Conservation (phyloP, 37 sponge, comb jelly and placozoan species). For the Chondrosia reniformis region DNA sequence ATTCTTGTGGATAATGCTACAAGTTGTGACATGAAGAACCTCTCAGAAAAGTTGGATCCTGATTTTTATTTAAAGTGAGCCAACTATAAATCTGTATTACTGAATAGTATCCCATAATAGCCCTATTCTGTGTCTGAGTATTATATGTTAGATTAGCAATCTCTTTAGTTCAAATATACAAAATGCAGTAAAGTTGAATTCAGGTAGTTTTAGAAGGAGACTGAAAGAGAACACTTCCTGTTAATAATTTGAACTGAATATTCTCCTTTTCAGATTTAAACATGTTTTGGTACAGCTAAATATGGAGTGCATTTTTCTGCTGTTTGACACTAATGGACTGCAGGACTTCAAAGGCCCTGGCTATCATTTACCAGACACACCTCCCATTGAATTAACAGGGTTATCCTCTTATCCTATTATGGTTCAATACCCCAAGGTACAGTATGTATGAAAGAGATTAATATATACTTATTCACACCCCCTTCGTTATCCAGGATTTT, state of each 20-base stretch:
- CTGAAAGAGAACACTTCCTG: no score
- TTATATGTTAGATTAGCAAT: no score
- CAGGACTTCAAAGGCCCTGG: slow-evolving; percentile 14
- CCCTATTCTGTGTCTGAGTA: no score
- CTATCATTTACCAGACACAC: slow-evolving; percentile 13
- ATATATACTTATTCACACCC: neutral
- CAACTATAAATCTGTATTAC: no score
- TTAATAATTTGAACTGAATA: no score
- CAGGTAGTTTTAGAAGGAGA: no score
- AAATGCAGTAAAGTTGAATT: no score
- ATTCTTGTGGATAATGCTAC: slow-evolving; percentile 7
- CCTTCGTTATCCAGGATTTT: neutral
- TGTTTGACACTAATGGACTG: slow-evolving; percentile 1
- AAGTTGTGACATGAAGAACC: neutral
- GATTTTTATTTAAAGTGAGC: no score
- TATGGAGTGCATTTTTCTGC: neutral
- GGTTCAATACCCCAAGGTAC: neutral
- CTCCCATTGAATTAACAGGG: slow-evolving; percentile 20
- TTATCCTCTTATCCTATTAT: slow-evolving; percentile 16
- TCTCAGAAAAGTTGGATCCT: slow-evolving; percentile 13
- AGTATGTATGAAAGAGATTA: neutral
- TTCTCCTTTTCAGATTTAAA: slow-evolving; percentile 12
- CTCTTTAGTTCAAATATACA: no score
- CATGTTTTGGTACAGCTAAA: neutral
- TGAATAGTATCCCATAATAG: no score